Percentiles rank a stretch among this genome's conserved stretches.
phyloP scores from a whole-genome alignment of 1,140 invertebrate genomes.

The Penaeus vannamei region DNA sequence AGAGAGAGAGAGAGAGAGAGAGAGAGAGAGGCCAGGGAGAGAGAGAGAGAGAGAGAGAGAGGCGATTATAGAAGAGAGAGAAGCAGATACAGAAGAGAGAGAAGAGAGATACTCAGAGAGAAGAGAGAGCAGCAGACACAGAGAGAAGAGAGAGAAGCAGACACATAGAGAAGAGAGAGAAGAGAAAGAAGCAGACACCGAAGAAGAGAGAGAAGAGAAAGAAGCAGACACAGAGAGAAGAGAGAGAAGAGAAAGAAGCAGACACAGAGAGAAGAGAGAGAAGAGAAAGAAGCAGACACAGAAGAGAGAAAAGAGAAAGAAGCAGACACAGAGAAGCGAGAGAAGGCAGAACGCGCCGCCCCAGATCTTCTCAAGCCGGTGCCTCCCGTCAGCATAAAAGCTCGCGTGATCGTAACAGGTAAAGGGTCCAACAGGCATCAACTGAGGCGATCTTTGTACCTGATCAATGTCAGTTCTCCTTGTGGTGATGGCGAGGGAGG shows the following conservation, averaged over 20 bases:
- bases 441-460: too few species aligned
- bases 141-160: background rate
- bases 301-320: background rate
- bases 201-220: background rate
- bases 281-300: too few species aligned
- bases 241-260: background rate
- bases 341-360: background rate
- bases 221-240: background rate
- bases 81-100: background rate
- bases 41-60: background rate
- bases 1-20: background rate
- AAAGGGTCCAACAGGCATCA: too few species aligned
- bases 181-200: background rate
- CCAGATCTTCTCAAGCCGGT: too few species aligned
- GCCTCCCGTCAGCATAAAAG: background rate
- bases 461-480: background rate
- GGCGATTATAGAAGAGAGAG: background rate
- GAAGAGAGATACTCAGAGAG: too few species aligned
- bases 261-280: background rate
- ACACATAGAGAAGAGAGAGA: background rate
- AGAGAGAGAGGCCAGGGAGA: background rate
- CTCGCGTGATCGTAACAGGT: background rate
- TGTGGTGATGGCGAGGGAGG: constrained; percentile 5
- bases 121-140: background rate
- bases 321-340: background rate